Evolutionary conservation across 2,113 vertebrate species (phyloP), one percentile per base, ranked within the genome.

Genomic region (Xerus inauris): DNA sequence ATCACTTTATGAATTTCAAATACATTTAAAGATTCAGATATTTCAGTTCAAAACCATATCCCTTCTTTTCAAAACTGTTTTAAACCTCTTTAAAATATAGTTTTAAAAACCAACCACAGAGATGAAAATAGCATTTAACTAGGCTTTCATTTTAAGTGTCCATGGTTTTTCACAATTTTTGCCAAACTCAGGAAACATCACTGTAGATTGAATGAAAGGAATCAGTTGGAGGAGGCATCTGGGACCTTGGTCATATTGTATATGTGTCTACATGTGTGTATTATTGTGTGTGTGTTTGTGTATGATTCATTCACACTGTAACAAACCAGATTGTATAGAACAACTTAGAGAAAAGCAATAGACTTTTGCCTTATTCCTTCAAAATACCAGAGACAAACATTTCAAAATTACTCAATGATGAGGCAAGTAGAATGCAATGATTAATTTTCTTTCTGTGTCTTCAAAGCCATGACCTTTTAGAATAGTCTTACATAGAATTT

Each of bases 1-100:
- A 89, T 85, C 45, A 76, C n/a, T 72, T 49, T 75, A 40, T 87
- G 32, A 62, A 38, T 92, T 95, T 94, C 22, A 87, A 88, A 94
- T 79, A 45, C 10, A 42, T 69, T 85, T 59, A 91, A 90, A 65
- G 24, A 40, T 38, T 89, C 26, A 77, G 24, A 24, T 65, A 76
- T 82, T 94, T 96, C 17, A 76, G 22, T 6, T 26, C 76, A 47
- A 65, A 54, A 16, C 3, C 3, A 49, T 40, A 49, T 38, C 17
- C 5, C 11, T 72, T 75, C 51, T 87, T 64, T 64, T 80, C 45
- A 71, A 73, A 93, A 75, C 28, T 76, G 14, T 73, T 79, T 80
- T 17, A 85, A 85, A 28, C 64, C 32, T 75, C 49, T 49, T 35
- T 1, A 87, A 57, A 64, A 51, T 54, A 6, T 76, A 87, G 35